Evolutionary conservation across 37 sponge, comb jelly and placozoan genomes (phyloP).

Genomic region (Aphrocallistes beatrix): DNA sequence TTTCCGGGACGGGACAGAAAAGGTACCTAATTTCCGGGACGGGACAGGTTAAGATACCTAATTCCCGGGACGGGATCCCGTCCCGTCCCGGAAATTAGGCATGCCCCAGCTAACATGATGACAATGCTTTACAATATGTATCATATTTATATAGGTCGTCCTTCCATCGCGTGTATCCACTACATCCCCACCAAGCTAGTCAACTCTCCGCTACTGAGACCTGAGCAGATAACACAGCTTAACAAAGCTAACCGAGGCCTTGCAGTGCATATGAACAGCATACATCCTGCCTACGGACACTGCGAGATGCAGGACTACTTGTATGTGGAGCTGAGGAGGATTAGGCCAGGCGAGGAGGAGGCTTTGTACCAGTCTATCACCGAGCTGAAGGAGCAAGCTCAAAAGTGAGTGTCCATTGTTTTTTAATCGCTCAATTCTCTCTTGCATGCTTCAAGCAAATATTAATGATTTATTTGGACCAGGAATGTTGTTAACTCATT

Average conservation of each 20-base stretch:
- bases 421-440: no score
- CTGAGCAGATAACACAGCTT: slow-evolving; percentile 9
- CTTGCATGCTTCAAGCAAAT: no score
- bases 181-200: background rate
- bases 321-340: slow-evolving; percentile 3
- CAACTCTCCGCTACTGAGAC: background rate
- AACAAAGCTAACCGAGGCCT: background rate
- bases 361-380: background rate
- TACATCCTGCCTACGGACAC: background rate
- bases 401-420: background rate
- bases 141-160: no score
- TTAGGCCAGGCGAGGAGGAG: background rate
- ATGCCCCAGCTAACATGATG: no score
- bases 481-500: no score
- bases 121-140: no score
- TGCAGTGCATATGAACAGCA: background rate
- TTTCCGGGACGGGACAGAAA: no score
- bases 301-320: background rate
- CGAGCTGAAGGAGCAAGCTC: background rate
- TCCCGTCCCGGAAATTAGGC: no score
- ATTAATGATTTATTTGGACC: no score
- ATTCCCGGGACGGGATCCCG: no score
- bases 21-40: no score
- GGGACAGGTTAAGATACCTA: no score
- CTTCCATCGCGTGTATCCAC: background rate